Conservation (phyloP, 2,888 invertebrate species). For the Drosophila buzzatii region DNA sequence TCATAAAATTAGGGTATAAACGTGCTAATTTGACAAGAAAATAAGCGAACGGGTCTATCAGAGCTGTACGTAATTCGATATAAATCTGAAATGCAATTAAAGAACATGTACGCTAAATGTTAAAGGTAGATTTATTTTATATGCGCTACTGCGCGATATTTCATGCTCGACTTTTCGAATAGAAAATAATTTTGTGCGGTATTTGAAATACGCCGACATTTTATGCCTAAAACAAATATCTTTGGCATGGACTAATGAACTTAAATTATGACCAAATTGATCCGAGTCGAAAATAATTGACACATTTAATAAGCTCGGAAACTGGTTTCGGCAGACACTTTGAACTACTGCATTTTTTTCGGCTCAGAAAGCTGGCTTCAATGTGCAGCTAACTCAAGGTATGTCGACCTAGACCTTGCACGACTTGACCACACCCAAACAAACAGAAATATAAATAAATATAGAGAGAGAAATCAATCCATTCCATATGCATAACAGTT, state of each 20-base stretch:
- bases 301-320: constrained; percentile 6
- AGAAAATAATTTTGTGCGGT: background rate
- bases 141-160: constrained; percentile 36
- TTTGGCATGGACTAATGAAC: constrained; percentile 38
- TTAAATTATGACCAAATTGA: constrained; percentile 26
- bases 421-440: constrained; percentile 52
- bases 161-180: constrained; percentile 11
- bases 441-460: background rate
- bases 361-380: constrained; percentile 22
- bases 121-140: constrained; percentile 40
- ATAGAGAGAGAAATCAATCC: background rate
- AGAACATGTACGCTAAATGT: constrained; percentile 50
- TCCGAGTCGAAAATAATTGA: constrained; percentile 7
- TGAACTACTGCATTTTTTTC: constrained; percentile 6
- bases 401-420: constrained; percentile 73
- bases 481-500: constrained; percentile 48
- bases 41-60: constrained; percentile 16
- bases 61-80: constrained; percentile 10
- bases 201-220: constrained; percentile 19
- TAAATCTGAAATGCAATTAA: constrained; percentile 3
- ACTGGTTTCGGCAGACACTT: constrained; percentile 27
- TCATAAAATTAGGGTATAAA: constrained; percentile 8
- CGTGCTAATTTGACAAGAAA: constrained; percentile 48
- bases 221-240: constrained; percentile 14
- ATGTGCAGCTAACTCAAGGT: constrained; percentile 46